These are phyloP conservation scores for Panonychus citri DNA, from an alignment of 1,140 invertebrate species.

Conservation along the genomic window DNA sequence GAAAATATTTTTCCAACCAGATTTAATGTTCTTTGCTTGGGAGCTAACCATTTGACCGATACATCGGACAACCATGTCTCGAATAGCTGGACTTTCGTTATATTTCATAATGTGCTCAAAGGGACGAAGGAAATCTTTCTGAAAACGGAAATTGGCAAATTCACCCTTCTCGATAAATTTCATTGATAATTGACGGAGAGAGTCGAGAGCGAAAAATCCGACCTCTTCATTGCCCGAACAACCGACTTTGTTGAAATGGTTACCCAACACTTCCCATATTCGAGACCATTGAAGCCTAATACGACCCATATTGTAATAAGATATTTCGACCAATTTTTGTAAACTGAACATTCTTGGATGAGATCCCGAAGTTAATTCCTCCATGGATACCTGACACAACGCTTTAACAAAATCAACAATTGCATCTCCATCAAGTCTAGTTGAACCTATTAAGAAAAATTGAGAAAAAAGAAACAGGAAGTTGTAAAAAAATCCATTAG, in stretches of 20 bases:
- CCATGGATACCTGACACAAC: slow-evolving; percentile 71
- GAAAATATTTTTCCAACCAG: slow-evolving; percentile 99
- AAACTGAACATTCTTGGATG: slow-evolving; percentile 87
- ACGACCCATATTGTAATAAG: slow-evolving; percentile 98
- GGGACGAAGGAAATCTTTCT: slow-evolving; percentile 95
- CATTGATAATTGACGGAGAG: slow-evolving; percentile 84
- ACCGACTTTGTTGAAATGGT: slow-evolving; percentile 42
- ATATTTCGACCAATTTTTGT: slow-evolving; percentile 98
- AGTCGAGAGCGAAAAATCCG: slow-evolving; percentile 92
- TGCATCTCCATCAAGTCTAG: slow-evolving; percentile 82
- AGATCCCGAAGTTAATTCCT: slow-evolving; percentile 63
- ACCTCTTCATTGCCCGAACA: slow-evolving; percentile 90
- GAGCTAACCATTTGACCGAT: slow-evolving; percentile 97
- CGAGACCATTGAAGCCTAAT: slow-evolving; percentile 95
- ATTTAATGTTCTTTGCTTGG: slow-evolving; percentile 86
- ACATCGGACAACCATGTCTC: slow-evolving; percentile 96
- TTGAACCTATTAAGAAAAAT: slow-evolving; percentile 44
- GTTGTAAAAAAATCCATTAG: no score
- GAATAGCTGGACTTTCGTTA: slow-evolving; percentile 71
- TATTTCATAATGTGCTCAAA: slow-evolving; percentile 99
- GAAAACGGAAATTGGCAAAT: slow-evolving; percentile 95
- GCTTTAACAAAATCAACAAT: slow-evolving; percentile 95
- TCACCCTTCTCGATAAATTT: slow-evolving; percentile 96
- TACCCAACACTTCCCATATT: slow-evolving; percentile 66
- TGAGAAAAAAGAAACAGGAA: no score